Evolutionary conservation across 1,140 invertebrate species (phyloP).

Genomic region (Colletes latitarsis): DNA sequence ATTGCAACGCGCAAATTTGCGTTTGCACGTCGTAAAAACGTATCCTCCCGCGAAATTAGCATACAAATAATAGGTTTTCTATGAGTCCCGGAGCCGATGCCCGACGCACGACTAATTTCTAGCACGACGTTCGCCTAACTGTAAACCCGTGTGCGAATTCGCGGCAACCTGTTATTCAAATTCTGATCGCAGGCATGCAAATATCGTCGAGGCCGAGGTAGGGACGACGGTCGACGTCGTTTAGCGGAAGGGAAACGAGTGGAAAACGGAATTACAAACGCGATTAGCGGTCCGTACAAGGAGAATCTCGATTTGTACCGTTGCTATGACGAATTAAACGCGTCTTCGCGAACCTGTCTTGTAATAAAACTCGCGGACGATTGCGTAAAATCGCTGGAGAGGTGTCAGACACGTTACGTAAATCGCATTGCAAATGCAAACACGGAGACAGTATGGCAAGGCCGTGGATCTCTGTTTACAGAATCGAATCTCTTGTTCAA

Average conservation of each 20-base stretch:
- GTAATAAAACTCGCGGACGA: background rate
- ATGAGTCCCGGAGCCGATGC: background rate
- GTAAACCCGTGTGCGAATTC: slow-evolving; percentile 51
- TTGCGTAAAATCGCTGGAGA: slow-evolving; percentile 21
- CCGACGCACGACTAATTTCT: slow-evolving; percentile 36
- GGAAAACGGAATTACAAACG: slow-evolving; percentile 2
- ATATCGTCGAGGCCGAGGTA: background rate
- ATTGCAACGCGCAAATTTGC: background rate
- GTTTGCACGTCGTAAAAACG: background rate
- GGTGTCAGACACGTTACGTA: slow-evolving; percentile 26
- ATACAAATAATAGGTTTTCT: slow-evolving; percentile 34
- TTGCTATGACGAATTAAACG: slow-evolving; percentile 26
- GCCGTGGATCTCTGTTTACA: background rate
- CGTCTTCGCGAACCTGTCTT: background rate
- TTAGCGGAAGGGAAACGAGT: background rate
- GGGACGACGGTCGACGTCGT: too few species aligned
- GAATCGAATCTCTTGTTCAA: background rate
- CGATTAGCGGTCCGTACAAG: slow-evolving; percentile 13
- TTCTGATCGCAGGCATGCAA: background rate
- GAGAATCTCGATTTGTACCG: slow-evolving; percentile 7
- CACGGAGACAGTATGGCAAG: background rate
- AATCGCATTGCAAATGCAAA: slow-evolving; percentile 15
- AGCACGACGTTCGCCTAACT: slow-evolving; percentile 47
- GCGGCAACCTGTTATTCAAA: slow-evolving; percentile 32
- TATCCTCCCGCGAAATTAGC: slow-evolving; percentile 21